Evolutionary conservation across 2,113 vertebrate species (phyloP).

Genomic region (Gasterosteus aculeatus): DNA sequence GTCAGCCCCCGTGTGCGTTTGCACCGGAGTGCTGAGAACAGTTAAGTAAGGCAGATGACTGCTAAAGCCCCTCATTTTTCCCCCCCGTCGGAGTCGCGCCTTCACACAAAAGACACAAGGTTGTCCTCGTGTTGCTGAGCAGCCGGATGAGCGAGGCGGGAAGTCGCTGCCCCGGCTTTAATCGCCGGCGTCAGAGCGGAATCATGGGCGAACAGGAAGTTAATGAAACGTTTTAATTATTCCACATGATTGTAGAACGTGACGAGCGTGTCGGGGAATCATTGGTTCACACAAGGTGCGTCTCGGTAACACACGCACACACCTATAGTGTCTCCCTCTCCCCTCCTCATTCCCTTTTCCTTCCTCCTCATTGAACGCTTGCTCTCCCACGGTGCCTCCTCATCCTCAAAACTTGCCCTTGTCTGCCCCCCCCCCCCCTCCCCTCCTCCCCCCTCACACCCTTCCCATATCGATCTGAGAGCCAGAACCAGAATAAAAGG

Average conservation of each 20-base stretch:
- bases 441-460: conserved; percentile 34
- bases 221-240: conserved; percentile 80
- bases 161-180: conserved; percentile 38
- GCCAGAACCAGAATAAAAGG: conserved; percentile 26
- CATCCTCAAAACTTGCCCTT: conserved; percentile 49
- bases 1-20: conserved; percentile 43
- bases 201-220: conserved; percentile 70
- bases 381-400: conserved; percentile 43
- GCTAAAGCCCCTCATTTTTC: conserved; percentile 56
- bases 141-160: conserved; percentile 36
- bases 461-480: conserved; percentile 48
- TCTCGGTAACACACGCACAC: conserved; percentile 7
- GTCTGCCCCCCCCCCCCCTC: conserved; percentile 54
- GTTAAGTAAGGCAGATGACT: conserved; percentile 57
- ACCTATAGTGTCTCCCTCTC: background rate
- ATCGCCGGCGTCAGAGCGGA: conserved; percentile 63
- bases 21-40: conserved; percentile 56
- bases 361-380: conserved; percentile 47
- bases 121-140: conserved; percentile 30
- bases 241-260: conserved; percentile 72
- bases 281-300: conserved; percentile 43
- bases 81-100: conserved; percentile 48
- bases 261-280: conserved; percentile 65
- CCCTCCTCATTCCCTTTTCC: conserved; percentile 52
- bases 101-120: conserved; percentile 42